Percentiles rank a stretch among this genome's conserved stretches.
Evolutionary conservation across 2,888 invertebrate species (phyloP).

Genomic region (Baronia brevicornis): DNA sequence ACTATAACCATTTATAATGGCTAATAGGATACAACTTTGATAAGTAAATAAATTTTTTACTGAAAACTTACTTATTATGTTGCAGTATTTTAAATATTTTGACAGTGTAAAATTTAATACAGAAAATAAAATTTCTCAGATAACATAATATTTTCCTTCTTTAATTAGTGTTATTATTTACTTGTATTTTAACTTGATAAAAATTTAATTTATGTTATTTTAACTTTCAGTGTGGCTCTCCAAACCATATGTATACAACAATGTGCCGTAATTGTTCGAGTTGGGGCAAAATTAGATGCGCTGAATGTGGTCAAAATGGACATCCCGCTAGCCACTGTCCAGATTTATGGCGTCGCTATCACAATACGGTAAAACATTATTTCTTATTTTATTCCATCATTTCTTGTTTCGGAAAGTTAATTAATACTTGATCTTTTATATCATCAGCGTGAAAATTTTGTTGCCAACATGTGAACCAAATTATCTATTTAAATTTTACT

Average conservation of each 20-base stretch:
- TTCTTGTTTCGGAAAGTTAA: neutral
- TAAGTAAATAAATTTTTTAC: too few relatives aligned
- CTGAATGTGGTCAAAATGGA: conserved; percentile 78
- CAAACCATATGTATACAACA: conserved; percentile 72
- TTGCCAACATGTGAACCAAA: conserved; percentile 3
- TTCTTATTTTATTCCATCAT: neutral
- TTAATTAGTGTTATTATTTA: too few relatives aligned
- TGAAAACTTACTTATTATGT: too few relatives aligned
- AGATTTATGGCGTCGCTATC: conserved; percentile 85
- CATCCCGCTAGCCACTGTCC: conserved; percentile 79
- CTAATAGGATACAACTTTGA: too few relatives aligned
- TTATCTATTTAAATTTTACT: neutral
- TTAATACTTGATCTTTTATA: too few relatives aligned
- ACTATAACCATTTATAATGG: too few relatives aligned
- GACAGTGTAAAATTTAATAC: too few relatives aligned
- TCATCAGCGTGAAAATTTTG: neutral
- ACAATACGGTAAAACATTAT: conserved; percentile 79
- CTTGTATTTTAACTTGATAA: too few relatives aligned
- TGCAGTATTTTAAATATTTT: too few relatives aligned
- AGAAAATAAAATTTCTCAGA: too few relatives aligned
- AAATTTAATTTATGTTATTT: conserved; percentile 1
- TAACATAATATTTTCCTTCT: too few relatives aligned
- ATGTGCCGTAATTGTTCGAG: conserved; percentile 77
- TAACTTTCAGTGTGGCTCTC: conserved; percentile 80
- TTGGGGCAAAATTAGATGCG: conserved; percentile 68